phyloP scores from a whole-genome alignment of 1,140 invertebrate species.

The Pseudomyrmex sp. region DNA sequence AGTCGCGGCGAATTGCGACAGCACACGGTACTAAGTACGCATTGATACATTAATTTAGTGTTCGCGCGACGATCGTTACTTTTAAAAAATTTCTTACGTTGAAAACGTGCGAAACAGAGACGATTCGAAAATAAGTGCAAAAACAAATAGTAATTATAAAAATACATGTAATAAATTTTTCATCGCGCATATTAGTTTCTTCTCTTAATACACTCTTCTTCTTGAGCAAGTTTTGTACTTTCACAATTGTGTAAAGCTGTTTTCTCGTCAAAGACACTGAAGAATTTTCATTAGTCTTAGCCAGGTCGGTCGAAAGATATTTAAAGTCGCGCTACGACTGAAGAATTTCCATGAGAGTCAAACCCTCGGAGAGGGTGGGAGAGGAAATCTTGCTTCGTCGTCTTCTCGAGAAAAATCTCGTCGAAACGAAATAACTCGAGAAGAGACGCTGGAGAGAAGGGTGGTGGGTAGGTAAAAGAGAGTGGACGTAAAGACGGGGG shows the following conservation, averaged over 20 bases:
- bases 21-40: too few species aligned
- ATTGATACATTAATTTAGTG: too few species aligned
- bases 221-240: background rate
- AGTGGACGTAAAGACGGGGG: constrained; percentile 3
- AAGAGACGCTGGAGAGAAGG: background rate
- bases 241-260: background rate
- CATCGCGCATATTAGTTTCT: background rate
- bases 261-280: background rate
- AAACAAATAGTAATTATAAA: background rate
- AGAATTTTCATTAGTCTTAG: constrained; percentile 32
- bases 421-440: constrained; percentile 25
- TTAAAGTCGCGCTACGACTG: background rate
- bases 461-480: background rate
- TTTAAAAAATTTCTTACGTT: background rate
- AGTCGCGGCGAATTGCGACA: background rate
- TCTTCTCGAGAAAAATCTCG: constrained; percentile 7
- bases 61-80: background rate
- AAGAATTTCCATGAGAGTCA: constrained; percentile 12
- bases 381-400: background rate
- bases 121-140: background rate
- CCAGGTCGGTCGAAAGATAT: constrained; percentile 1
- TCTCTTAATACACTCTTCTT: background rate
- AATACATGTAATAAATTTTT: background rate
- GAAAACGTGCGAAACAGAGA: background rate
- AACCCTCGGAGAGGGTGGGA: too few species aligned